Evolutionary conservation across 2,888 invertebrate species (phyloP), one percentile per base, ranked within the genome.

Genomic region (Blastobasis lacticolella): DNA sequence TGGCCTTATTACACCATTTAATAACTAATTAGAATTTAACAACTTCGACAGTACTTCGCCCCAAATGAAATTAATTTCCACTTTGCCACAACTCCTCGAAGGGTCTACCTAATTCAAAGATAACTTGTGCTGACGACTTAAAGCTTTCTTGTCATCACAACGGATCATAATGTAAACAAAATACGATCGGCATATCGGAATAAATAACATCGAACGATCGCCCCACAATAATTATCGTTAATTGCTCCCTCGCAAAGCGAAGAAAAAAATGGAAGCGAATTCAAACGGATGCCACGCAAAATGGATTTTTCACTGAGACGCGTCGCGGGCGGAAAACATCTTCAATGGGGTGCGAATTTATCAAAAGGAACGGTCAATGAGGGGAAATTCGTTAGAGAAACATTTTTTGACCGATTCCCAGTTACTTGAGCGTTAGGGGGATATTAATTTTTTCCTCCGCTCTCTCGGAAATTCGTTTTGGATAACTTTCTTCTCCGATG

Each of bases 231-330:
- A 56, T 58, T 56, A 55, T 53, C 50, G 51, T 51, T 53, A 55
- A 57, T 58, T 58, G 56, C 54, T 54, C 38, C 51, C 53, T 53
- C 45, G 51, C 51, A 57, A 58, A 54, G 49, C 54, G 38, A 38
- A 55, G 51, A 55, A 55, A 55, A 50, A 58, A 57, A 57, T 58
- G 54, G 55, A 54, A 58, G 36, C 44, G 49, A n/a, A 50, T 46
- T 48, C 49, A 44, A 45, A 54, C 52, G 38, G 52, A 45, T 47
- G 41, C 41, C 10, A 43, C 46, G 38, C 7, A 41, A 45, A 58
- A 57, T 51, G 50, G 56, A 58, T 55, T 60, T 60, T 60, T 59
- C 55, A 61, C 62, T 61, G 53, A 44, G 48, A 46, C 38, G 41
- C 43, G 42, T 43, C 49, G 10, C n/a, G 50, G 42, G 10, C n/a